A percentile compares a stretch with the other conserved stretches of the same genome.
Evolutionary conservation across 1,140 invertebrate genomes (phyloP).

Genomic region (Drosophila bocki): DNA sequence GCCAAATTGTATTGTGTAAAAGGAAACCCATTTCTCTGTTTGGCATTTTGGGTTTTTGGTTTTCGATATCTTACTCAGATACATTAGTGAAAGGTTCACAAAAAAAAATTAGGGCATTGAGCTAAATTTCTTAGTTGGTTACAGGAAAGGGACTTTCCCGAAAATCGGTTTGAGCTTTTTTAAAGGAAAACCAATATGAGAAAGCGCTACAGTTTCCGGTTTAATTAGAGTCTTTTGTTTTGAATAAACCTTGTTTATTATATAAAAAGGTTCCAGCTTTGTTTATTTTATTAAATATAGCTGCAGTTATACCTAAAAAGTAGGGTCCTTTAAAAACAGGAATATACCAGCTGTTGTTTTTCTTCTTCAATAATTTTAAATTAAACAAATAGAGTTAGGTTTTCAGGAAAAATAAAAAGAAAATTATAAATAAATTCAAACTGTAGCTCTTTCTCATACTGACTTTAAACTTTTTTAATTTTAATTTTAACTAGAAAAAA

Average conservation of each 20-base stretch:
- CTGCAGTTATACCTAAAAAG: background rate
- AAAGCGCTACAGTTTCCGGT: background rate
- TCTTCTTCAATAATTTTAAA: background rate
- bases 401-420: background rate
- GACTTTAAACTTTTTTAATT: background rate
- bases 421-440: background rate
- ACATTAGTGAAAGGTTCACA: conserved; percentile 2
- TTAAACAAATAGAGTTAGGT: no score
- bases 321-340: background rate
- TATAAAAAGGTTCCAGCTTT: background rate
- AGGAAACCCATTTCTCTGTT: background rate
- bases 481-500: conserved; percentile 11
- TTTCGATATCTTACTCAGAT: conserved; percentile 1
- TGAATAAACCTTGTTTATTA: no score
- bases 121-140: background rate
- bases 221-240: background rate
- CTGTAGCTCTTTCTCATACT: background rate
- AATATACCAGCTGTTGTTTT: background rate
- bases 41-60: background rate
- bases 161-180: background rate
- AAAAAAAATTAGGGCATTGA: background rate
- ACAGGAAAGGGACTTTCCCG: background rate
- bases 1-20: background rate
- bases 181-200: background rate
- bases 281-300: background rate